These are phyloP conservation scores for Lordiphosa stackelbergi DNA, from an alignment of 1,140 invertebrate genomes.

Conservation along the genomic window DNA sequence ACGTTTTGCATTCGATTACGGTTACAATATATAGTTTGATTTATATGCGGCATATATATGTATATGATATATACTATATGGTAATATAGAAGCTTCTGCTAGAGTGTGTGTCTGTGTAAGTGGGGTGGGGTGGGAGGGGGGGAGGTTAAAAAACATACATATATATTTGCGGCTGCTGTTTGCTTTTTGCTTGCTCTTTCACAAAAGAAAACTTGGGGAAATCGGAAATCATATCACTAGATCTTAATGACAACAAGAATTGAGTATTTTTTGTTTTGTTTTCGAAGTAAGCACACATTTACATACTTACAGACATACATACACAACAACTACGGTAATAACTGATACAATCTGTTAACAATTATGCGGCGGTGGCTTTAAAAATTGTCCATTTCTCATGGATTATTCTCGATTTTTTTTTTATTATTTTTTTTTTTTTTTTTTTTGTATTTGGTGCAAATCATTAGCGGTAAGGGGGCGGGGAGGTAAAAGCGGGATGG, in stretches of 20 bases:
- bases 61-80: conserved; percentile 7
- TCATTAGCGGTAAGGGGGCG: conserved; percentile 24
- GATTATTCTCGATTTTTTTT: conserved; percentile 20
- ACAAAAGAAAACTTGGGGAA: conserved; percentile 11
- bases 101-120: not conserved
- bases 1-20: no score
- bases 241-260: conserved; percentile 60
- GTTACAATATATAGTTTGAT: no score
- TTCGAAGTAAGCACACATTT: conserved; percentile 61
- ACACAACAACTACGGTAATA: conserved; percentile 74
- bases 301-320: conserved; percentile 74
- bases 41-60: not conserved
- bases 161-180: not conserved
- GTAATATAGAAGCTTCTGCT: conserved; percentile 9
- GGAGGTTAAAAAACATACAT: conserved; percentile 9
- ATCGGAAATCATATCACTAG: conserved; percentile 53
- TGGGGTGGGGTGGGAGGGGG: not conserved
- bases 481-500: conserved; percentile 12
- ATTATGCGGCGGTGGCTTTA: conserved; percentile 62
- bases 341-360: conserved; percentile 73
- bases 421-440: conserved; percentile 7
- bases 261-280: conserved; percentile 30
- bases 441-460: conserved; percentile 37
- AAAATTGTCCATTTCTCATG: conserved; percentile 1
- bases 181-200: conserved; percentile 29